Evolutionary conservation across 2,888 invertebrate genomes (phyloP).

Genomic region (Pelosia muscerda): DNA sequence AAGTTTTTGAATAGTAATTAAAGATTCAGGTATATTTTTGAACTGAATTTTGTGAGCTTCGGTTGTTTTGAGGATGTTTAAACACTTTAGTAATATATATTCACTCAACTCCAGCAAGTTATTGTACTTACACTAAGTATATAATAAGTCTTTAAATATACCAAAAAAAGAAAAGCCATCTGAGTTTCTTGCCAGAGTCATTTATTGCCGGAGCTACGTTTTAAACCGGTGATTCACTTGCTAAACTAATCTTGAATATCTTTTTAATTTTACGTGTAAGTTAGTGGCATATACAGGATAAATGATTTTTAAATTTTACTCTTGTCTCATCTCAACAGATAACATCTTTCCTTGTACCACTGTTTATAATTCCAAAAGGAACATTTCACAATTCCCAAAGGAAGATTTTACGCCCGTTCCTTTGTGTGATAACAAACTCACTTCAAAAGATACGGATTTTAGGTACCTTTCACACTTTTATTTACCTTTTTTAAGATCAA

Average conservation of each 20-base stretch:
- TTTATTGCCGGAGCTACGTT: too few relatives aligned
- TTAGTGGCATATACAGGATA: too few relatives aligned
- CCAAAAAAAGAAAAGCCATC: too few relatives aligned
- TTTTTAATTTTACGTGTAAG: too few relatives aligned
- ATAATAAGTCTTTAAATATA: too few relatives aligned
- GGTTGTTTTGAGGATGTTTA: neutral
- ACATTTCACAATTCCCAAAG: slow-evolving; percentile 8
- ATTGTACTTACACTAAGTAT: too few relatives aligned
- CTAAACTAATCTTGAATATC: too few relatives aligned
- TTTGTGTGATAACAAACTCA: slow-evolving; percentile 19
- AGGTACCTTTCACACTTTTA: slow-evolving; percentile 3
- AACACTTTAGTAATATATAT: too few relatives aligned
- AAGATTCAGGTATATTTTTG: slow-evolving; percentile 7
- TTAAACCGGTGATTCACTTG: too few relatives aligned
- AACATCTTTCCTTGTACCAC: slow-evolving; percentile 14
- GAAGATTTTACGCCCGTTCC: slow-evolving; percentile 13
- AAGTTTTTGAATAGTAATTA: slow-evolving; percentile 20
- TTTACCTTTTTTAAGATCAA: slow-evolving; percentile 3
- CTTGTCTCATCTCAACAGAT: slow-evolving; percentile 14
- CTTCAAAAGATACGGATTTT: slow-evolving; percentile 3
- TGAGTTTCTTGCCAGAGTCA: too few relatives aligned
- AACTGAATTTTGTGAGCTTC: neutral
- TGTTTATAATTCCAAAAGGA: slow-evolving; percentile 8
- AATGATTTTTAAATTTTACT: neutral
- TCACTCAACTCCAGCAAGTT: too few relatives aligned